Evolutionary conservation across 2,888 invertebrate species (phyloP).

Genomic region (Omphaloscelis lunosa): DNA sequence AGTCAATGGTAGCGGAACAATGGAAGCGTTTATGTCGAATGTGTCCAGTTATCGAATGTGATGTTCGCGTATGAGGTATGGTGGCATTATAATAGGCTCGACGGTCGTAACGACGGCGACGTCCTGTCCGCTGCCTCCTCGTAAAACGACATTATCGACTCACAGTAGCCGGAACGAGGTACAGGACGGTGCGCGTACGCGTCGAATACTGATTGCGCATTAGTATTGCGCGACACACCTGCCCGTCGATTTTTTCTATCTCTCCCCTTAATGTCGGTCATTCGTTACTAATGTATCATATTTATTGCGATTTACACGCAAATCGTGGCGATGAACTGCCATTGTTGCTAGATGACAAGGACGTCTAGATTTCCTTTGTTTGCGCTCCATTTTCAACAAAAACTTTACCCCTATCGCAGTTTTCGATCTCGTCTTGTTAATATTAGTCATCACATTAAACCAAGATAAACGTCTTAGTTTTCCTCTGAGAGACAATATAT

Average conservation of each 20-base stretch:
- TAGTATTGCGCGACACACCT: conserved; percentile 90
- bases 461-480: conserved; percentile 73
- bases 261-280: conserved; percentile 90
- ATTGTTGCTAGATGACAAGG: conserved; percentile 83
- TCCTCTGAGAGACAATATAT: conserved; percentile 77
- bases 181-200: conserved; percentile 89
- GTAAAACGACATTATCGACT: conserved; percentile 91
- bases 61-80: conserved; percentile 85
- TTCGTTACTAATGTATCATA: conserved; percentile 88
- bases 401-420: conserved; percentile 50
- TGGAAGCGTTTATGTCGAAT: conserved; percentile 73
- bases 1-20: conserved; percentile 85
- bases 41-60: conserved; percentile 77
- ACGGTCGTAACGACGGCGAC: conserved; percentile 90
- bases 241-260: conserved; percentile 88
- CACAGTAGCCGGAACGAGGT: conserved; percentile 91
- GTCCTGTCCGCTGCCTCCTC: conserved; percentile 90
- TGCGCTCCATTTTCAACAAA: conserved; percentile 54
- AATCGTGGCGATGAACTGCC: conserved; percentile 81
- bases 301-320: conserved; percentile 87
- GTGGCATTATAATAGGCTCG: conserved; percentile 89
- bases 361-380: conserved; percentile 77
- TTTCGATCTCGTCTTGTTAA: conserved; percentile 67
- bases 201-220: conserved; percentile 89
- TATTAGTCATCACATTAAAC: conserved; percentile 73